Base-by-base conservation (phyloP, 2,888 invertebrate genomes). In the Clanis bilineata region DNA sequence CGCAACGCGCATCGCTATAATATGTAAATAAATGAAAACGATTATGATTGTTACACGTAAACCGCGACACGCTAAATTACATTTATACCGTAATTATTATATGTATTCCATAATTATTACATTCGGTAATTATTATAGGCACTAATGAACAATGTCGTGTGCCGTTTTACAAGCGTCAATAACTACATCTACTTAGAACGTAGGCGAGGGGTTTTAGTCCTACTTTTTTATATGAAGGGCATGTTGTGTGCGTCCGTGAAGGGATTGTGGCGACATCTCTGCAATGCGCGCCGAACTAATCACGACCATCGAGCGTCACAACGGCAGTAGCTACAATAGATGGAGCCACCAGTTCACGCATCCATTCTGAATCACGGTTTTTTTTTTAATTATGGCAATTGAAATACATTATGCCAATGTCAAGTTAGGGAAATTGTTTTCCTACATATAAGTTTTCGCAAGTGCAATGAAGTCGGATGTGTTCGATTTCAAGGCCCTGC, bases 141-240 rank as follows among this genome's bases (percentile, higher is more conserved):
- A 90, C 90, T 83, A 85, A 86, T 85, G 85, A 88, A 88, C 84
- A 81, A 75, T 82, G 79, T 77, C 73, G 73, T 79, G 86, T 84
- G 85, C 83, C 82, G 64, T 70, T 55, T 70, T 59, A 60, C 65
- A 79, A 79, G 78, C 83, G 77, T 82, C 79, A 70, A 74, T 57
- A 74, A 77, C 83, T 88, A 83, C 74, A 70, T 76, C 84, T 86
- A 88, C 76, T 79, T 85, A 82, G 59, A 72, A 64, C 77, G 80
- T 84, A 85, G 86, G 90, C 89, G 90, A 90, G 90, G 89, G 88
- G 69, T 90, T 81, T 69, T 70, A 80, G 80, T 90, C 90, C 90
- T 90, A 90, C 90, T 67, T 68, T 70, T 72, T 68, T 45, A n/a
- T 21, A n/a, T 57, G 15, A 36, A 21, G n/a, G 44, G 21, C 44